These are phyloP conservation scores for Cyrtorhinus lividipennis DNA, from an alignment of 1,140 invertebrate species.

Conservation along the genomic window DNA sequence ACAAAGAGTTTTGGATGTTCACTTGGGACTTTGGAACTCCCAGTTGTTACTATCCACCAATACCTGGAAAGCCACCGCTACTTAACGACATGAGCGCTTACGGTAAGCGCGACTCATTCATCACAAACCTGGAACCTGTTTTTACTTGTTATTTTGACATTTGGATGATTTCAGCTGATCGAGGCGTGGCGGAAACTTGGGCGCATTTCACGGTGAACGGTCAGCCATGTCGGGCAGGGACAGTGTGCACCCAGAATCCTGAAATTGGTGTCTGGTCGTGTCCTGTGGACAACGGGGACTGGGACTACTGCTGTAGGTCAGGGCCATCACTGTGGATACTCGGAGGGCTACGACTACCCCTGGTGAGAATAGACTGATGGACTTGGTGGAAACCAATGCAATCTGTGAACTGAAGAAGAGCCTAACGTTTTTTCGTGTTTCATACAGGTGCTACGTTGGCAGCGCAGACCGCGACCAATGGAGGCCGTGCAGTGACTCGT, in stretches of 20 bases:
- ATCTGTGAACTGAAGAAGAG: too few relatives aligned
- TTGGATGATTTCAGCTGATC: constrained; percentile 24
- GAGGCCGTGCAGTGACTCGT: constrained; percentile 66
- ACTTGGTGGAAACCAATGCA: too few relatives aligned
- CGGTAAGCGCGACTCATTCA: background rate
- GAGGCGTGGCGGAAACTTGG: constrained; percentile 35
- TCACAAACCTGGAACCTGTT: background rate
- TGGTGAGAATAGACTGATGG: constrained; percentile 46
- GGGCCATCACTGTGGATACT: constrained; percentile 64
- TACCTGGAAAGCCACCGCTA: constrained; percentile 17
- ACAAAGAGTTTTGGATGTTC: constrained; percentile 41
- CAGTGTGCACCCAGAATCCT: constrained; percentile 50
- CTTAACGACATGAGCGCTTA: constrained; percentile 5
- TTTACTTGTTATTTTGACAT: constrained; percentile 14
- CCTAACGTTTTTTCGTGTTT: too few relatives aligned
- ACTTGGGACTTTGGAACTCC: constrained; percentile 42
- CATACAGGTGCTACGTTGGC: constrained; percentile 62
- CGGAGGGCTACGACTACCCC: constrained; percentile 56
- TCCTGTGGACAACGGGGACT: constrained; percentile 54
- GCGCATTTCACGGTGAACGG: constrained; percentile 60
- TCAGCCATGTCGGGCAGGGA: constrained; percentile 53
- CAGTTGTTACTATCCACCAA: constrained; percentile 27
- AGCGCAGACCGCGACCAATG: constrained; percentile 49
- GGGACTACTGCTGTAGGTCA: constrained; percentile 71
- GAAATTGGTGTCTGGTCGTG: constrained; percentile 62